Evolutionary conservation across 1,140 invertebrate genomes (phyloP), one percentile per base, ranked within the genome.

Genomic region (Argopecten irradians): DNA sequence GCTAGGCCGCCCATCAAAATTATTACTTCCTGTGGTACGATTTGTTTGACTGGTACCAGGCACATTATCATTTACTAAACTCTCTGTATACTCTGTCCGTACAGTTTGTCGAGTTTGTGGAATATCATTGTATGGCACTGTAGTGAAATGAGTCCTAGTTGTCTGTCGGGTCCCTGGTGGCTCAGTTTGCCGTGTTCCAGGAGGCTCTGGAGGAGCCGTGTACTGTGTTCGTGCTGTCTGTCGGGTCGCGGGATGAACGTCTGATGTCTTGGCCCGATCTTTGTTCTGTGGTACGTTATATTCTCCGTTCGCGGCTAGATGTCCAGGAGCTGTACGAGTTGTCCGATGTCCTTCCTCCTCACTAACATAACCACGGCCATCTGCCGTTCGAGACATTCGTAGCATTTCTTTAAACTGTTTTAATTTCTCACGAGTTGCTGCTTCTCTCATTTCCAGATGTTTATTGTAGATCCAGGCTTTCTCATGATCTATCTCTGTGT

Each of bases 341-440:
- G 83, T 43, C 8, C 82, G 83, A 87, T 84, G 55, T 46, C 83
- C 84, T 85, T 86, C 35, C 43, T 88, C 71, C 82, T 85, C 33
- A 34, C 55, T 85, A 43, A 84, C 35, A 85, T 88, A 35, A 89
- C 92, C 89, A 88, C 86, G 87, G 16, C 83, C 88, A 16, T 88
- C 84, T 86, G 87, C 88, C 39, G 87, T 87, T 36, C 89, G 91
- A 16, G 92, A 93, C 85, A 89, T 89, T 34, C 88, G 89, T 34
- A 93, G 86, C 91, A 92, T 93, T 90, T 93, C 91, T 86, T 94
- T 94, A 36, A 93, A 92, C 33, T 94, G 92, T 28, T 90, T 88
- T 36, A 95, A 88, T 86, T 95, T 95, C 83, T 94, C 92, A 32
- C 93, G 87, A 14, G 94, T 94, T 32, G 93, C 92, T 34, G 87